A percentile compares a stretch with the other conserved stretches of the same genome.
Evolutionary conservation across 2,797 vertebrate species (phyloP).

Genomic region (Xerus rutilus): DNA sequence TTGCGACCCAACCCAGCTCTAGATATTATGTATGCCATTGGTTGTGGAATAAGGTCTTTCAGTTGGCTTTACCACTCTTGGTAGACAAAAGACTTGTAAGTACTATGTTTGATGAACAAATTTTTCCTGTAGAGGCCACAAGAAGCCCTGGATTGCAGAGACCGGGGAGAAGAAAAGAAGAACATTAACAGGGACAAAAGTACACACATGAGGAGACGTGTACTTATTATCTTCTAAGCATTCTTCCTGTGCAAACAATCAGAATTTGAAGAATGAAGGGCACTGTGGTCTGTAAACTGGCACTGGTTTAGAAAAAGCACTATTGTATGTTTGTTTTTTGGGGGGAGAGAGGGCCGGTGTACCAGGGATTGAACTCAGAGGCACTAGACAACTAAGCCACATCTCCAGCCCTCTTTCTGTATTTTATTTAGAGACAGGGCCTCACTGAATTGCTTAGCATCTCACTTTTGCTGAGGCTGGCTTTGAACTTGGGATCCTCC

Average conservation of each 20-base stretch:
- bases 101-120: neutral
- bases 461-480: too few relatives aligned
- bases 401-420: too few relatives aligned
- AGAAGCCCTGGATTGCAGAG: neutral
- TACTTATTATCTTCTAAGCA: neutral
- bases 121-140: neutral
- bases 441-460: too few relatives aligned
- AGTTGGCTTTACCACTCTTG: neutral
- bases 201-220: rapidly evolving
- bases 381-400: too few relatives aligned
- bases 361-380: too few relatives aligned
- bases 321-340: too few relatives aligned
- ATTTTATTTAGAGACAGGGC: too few relatives aligned
- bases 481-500: too few relatives aligned
- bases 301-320: neutral
- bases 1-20: neutral
- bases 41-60: neutral
- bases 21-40: neutral
- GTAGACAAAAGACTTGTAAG: neutral
- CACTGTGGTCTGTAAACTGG: neutral
- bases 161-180: neutral
- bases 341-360: too few relatives aligned
- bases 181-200: neutral
- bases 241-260: neutral
- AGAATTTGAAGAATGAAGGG: neutral